A percentile compares a stretch with the other conserved stretches of the same genome.
phyloP scores from a whole-genome alignment of 35 echinoderm and acorn worm species.

The Diadema setosum region DNA sequence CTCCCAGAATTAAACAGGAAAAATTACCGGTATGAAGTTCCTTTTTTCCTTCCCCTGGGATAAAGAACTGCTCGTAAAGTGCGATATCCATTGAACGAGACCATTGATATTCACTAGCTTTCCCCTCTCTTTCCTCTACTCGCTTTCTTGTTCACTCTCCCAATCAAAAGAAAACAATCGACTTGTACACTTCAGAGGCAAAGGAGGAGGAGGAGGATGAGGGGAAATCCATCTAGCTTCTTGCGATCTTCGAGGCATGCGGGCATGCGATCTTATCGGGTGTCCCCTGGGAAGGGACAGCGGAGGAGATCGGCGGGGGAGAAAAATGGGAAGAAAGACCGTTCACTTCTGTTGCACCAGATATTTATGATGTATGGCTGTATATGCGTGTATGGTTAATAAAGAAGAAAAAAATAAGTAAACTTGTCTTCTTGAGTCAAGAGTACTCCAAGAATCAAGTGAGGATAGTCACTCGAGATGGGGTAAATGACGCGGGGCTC shows the following conservation, averaged over 20 bases:
- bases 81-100: neutral
- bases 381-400: no score
- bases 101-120: neutral
- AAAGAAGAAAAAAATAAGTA: no score
- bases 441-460: no score
- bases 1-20: conserved; percentile 2
- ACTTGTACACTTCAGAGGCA: neutral
- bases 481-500: no score
- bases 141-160: neutral
- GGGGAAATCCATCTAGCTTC: neutral
- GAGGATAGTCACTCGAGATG: no score
- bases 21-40: conserved; percentile 13
- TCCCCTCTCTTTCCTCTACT: neutral
- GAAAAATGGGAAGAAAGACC: no score
- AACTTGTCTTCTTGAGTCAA: no score
- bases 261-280: neutral
- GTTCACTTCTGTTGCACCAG: neutral
- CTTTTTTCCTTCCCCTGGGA: neutral
- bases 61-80: neutral
- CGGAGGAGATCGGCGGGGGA: neutral
- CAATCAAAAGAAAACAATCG: conserved; percentile 1
- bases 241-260: neutral
- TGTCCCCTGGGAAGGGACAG: neutral
- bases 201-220: neutral
- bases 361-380: no score